Conservation (phyloP, 2,888 invertebrate species). For the Drosophila robusta region DNA sequence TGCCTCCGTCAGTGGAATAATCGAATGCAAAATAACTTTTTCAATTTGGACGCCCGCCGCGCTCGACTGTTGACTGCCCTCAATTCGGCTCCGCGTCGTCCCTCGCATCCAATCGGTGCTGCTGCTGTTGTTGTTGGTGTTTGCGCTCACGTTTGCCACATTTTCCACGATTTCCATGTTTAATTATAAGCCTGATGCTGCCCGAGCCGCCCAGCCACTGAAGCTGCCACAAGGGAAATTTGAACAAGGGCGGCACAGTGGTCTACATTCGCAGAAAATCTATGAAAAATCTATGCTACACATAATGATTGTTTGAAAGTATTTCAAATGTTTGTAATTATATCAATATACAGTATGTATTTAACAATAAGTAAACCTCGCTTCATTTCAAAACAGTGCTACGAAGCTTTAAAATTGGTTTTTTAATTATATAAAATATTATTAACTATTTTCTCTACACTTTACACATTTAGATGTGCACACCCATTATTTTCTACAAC, state of each 20-base stretch:
- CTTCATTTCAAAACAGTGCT: too few species aligned
- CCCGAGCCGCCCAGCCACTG: conserved; percentile 21
- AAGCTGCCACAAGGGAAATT: conserved; percentile 71
- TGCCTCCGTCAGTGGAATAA: conserved; percentile 52
- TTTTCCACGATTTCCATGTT: conserved; percentile 76
- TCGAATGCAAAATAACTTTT: conserved; percentile 79
- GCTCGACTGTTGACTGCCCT: conserved; percentile 34
- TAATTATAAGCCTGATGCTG: conserved; percentile 68
- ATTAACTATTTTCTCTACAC: too few species aligned
- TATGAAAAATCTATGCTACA: too few species aligned
- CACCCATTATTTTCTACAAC: too few species aligned
- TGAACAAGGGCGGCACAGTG: conserved; percentile 42
- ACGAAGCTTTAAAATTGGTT: too few species aligned
- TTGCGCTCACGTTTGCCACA: conserved; percentile 65
- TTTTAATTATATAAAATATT: too few species aligned
- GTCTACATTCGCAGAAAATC: neutral
- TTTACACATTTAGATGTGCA: too few species aligned
- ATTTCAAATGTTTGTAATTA: too few species aligned
- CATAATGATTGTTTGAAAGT: too few species aligned
- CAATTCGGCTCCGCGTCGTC: conserved; percentile 16
- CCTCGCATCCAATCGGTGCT: neutral
- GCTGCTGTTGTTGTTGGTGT: conserved; percentile 31
- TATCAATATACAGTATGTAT: too few species aligned
- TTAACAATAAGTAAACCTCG: too few species aligned
- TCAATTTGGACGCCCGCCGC: conserved; percentile 65